A percentile compares a stretch with the other conserved stretches of the same genome.
Evolutionary conservation across 2,888 invertebrate species (phyloP).

Genomic region (Euproctis similis): DNA sequence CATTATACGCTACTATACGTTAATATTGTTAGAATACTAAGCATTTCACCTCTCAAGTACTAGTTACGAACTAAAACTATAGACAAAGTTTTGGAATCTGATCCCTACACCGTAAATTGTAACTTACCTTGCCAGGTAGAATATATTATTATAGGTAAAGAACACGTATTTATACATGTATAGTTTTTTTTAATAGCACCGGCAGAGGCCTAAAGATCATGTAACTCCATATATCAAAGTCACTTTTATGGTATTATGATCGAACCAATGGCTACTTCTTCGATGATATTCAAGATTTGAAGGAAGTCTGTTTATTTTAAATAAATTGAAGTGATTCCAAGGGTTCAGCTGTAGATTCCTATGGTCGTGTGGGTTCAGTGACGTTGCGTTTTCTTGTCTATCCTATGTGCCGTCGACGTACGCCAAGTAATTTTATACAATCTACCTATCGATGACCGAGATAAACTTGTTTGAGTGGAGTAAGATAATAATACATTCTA

Average conservation of each 20-base stretch:
- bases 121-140: too few species aligned
- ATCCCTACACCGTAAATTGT: too few species aligned
- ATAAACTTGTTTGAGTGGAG: conserved; percentile 61
- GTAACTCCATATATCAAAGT: conserved; percentile 54
- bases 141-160: too few species aligned
- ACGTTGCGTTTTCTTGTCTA: conserved; percentile 53
- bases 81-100: too few species aligned
- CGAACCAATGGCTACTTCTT: conserved; percentile 42
- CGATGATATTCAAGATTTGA: conserved; percentile 46
- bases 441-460: conserved; percentile 53
- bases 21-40: too few species aligned
- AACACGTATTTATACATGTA: too few species aligned
- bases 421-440: conserved; percentile 51
- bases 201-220: too few species aligned
- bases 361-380: conserved; percentile 53
- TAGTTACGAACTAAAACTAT: too few species aligned
- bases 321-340: conserved; percentile 54
- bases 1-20: too few species aligned
- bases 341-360: conserved; percentile 37
- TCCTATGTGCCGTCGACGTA: conserved; percentile 28
- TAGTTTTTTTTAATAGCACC: neutral
- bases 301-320: conserved; percentile 64
- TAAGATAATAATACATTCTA: conserved; percentile 42
- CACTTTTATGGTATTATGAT: conserved; percentile 40
- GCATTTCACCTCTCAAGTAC: too few species aligned